phyloP scores from a whole-genome alignment of 2,888 invertebrate species.

The Macropis europaea region DNA sequence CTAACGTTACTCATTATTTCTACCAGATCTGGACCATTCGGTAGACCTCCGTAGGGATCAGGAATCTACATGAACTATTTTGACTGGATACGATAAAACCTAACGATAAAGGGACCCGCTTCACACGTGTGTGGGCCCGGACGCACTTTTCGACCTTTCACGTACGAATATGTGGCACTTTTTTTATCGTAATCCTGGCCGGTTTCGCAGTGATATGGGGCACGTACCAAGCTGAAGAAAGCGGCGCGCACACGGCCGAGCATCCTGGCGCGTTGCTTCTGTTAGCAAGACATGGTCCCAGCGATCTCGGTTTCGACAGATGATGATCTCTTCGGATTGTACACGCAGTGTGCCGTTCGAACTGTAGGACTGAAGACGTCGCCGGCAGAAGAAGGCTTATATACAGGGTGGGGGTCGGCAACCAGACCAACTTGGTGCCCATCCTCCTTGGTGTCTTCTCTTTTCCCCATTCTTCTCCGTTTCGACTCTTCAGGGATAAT shows the following conservation, averaged over 20 bases:
- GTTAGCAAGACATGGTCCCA: constrained; percentile 53
- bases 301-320: constrained; percentile 36
- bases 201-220: constrained; percentile 10
- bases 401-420: constrained; percentile 75
- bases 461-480: constrained; percentile 56
- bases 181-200: constrained; percentile 10
- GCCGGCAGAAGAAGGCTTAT: constrained; percentile 72
- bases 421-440: constrained; percentile 69
- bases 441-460: constrained; percentile 68
- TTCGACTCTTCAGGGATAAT: constrained; percentile 50
- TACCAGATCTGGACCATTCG: no score
- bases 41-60: no score
- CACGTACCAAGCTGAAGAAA: constrained; percentile 71
- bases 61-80: no score
- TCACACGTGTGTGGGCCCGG: not conserved
- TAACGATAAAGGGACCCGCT: no score
- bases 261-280: constrained; percentile 60
- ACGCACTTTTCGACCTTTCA: not conserved
- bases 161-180: constrained; percentile 2
- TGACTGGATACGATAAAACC: no score
- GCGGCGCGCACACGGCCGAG: constrained; percentile 62
- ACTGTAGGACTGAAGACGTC: constrained; percentile 74
- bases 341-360: constrained; percentile 68
- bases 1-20: no score
- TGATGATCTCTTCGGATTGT: constrained; percentile 60